These are phyloP conservation scores for Trichomalopsis sarcophagae DNA, from an alignment of 1,140 invertebrate species.

Conservation along the genomic window DNA sequence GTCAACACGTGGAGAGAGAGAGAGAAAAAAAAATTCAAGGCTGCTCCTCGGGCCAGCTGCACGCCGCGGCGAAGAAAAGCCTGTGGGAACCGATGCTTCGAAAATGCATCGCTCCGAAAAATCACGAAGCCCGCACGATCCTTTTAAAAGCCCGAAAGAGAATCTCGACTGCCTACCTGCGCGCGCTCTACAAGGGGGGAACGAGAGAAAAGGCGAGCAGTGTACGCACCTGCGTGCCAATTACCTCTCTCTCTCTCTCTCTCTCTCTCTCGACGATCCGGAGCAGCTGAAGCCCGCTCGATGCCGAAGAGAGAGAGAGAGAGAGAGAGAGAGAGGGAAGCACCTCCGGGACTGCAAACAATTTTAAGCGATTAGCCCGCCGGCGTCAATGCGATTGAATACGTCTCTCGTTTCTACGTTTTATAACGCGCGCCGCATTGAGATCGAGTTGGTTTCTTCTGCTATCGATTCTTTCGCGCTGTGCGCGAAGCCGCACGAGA, in stretches of 20 bases:
- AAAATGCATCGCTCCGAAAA: neutral
- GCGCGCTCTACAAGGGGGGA: neutral
- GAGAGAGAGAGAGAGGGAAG: neutral
- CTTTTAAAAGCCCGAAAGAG: neutral
- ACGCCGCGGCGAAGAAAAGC: too few relatives aligned
- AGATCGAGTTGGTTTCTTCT: too few relatives aligned
- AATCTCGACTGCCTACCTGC: neutral
- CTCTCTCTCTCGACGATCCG: neutral
- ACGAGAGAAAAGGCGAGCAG: neutral
- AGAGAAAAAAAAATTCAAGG: too few relatives aligned
- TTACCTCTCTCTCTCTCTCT: neutral
- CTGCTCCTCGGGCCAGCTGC: too few relatives aligned
- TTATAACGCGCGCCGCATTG: too few relatives aligned
- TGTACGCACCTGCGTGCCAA: conserved; percentile 25
- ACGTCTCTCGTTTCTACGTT: too few relatives aligned
- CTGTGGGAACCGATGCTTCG: too few relatives aligned
- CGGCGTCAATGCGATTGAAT: too few relatives aligned
- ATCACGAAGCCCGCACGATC: neutral
- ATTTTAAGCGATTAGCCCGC: conserved; percentile 14
- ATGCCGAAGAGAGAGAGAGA: neutral
- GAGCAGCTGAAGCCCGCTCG: conserved; percentile 35
- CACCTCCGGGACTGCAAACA: conserved; percentile 6
- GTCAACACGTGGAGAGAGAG: too few relatives aligned
- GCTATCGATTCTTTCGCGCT: too few relatives aligned
- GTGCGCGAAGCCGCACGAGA: too few relatives aligned